Percentiles rank a stretch among this genome's conserved stretches.
Evolutionary conservation across 2,888 invertebrate species (phyloP).

Genomic region (Hesperia comma): DNA sequence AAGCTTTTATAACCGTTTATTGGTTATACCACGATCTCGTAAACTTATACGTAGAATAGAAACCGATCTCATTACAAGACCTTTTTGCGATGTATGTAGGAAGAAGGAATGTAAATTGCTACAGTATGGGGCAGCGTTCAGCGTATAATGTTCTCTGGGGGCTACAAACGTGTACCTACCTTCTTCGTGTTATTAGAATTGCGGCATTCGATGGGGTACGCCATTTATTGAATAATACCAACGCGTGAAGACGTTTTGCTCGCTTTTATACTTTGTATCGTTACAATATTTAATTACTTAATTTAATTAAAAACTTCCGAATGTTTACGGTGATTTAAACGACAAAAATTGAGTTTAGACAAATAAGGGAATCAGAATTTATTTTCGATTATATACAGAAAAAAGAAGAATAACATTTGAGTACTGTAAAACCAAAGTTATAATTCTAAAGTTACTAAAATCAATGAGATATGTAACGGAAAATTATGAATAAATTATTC

Average conservation of each 20-base stretch:
- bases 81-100: conserved; percentile 34
- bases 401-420: too few species aligned
- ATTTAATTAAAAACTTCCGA: too few species aligned
- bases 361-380: too few species aligned
- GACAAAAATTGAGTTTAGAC: too few species aligned
- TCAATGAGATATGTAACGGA: too few species aligned
- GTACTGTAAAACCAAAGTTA: too few species aligned
- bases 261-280: background rate
- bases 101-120: conserved; percentile 35
- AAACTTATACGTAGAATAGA: conserved; percentile 16
- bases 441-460: too few species aligned
- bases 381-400: too few species aligned
- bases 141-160: conserved; percentile 45
- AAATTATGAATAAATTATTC: too few species aligned
- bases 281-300: too few species aligned
- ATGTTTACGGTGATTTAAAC: too few species aligned
- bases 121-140: conserved; percentile 33
- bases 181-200: conserved; percentile 56
- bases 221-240: conserved; percentile 22
- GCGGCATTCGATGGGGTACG: conserved; percentile 28
- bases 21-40: conserved; percentile 1
- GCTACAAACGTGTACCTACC: conserved; percentile 50
- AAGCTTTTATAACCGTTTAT: conserved; percentile 15
- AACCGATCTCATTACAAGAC: conserved; percentile 36
- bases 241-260: conserved; percentile 6